Base-by-base conservation (phyloP, 2,113 vertebrate genomes). In the Megaceryle torquata region DNA sequence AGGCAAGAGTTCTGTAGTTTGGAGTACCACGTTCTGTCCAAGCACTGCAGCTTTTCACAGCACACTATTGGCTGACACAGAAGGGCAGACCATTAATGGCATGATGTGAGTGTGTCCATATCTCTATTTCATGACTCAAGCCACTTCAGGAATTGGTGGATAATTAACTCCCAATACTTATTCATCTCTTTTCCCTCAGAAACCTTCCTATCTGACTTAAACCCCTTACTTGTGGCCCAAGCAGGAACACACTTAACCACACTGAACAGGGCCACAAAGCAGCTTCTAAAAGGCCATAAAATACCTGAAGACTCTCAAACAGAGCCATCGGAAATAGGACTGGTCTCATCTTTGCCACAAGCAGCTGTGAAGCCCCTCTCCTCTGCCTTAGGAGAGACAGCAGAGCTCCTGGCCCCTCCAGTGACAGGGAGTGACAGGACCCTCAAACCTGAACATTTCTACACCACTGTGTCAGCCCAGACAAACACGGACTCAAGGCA, bases 121-220 rank as follows among this genome's bases (percentile, higher is more conserved):
- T 78, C 56, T 31, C 56, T 86, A 56, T 94, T 95, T 95, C 76
- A 93, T 91, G 80, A 93, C 76, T 88, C 56, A 20, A 71, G 61
- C 69, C 69, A 81, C 70, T 90, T 83, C 31, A 79, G 61, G 57
- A 46, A 20, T 69, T 70, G 51, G 68, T 56, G 83, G 91, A 51
- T 83, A 83, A 96, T 95, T 88, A 94, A 93, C 89, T 89, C 67
- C 39, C 31, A 74, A 76, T 78, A 74, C n/a, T 95, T 77, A 67
- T 19, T 95, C 37, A 88, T 81, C 70, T 92, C 2, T 81, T 91
- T 79, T 37, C 57, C 22, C 76, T 92, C 76, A 70, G 81, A 93
- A 88, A 71, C 41, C 44, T 86, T 87, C 77, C 39, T 53, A 33
- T 88, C 69, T 76, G 65, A 81, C 88, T 90, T 83, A 56, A 91